Conservation (phyloP, 2,888 invertebrate species). For the Cerastis rubricosa region DNA sequence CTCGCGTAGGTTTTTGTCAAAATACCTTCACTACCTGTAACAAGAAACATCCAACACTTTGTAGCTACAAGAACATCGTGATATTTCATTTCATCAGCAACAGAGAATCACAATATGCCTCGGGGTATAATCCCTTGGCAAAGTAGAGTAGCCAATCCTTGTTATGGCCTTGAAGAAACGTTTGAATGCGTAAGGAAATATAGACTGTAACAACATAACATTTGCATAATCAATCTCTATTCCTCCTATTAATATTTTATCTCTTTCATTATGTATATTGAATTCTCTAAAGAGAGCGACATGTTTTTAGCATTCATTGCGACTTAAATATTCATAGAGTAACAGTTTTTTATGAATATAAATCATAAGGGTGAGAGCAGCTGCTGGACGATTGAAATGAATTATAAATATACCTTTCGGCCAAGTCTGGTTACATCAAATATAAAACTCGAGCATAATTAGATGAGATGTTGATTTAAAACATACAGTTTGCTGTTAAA, state of each 20-base stretch:
- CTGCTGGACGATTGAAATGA: conserved; percentile 30
- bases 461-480: background rate
- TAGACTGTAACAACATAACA: conserved; percentile 6
- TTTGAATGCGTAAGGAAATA: conserved; percentile 14
- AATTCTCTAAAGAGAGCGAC: conserved; percentile 49
- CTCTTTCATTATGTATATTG: conserved; percentile 25
- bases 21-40: background rate
- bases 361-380: conserved; percentile 19
- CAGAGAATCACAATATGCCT: conserved; percentile 13
- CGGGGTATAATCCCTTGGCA: conserved; percentile 5
- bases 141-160: conserved; percentile 8
- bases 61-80: conserved; percentile 2
- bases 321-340: conserved; percentile 46
- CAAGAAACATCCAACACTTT: background rate
- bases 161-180: conserved; percentile 10
- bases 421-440: conserved; percentile 13
- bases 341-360: conserved; percentile 46
- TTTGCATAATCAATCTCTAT: conserved; percentile 9
- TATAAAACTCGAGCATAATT: background rate
- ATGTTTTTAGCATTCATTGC: conserved; percentile 48
- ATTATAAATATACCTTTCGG: conserved; percentile 25
- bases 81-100: conserved; percentile 15
- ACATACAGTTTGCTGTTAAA: background rate
- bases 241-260: conserved; percentile 28
- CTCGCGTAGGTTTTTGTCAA: background rate